A percentile compares a stretch with the other conserved stretches of the same genome.
Conservation (phyloP, 2,113 vertebrate species). For the Trogon surrucura region DNA sequence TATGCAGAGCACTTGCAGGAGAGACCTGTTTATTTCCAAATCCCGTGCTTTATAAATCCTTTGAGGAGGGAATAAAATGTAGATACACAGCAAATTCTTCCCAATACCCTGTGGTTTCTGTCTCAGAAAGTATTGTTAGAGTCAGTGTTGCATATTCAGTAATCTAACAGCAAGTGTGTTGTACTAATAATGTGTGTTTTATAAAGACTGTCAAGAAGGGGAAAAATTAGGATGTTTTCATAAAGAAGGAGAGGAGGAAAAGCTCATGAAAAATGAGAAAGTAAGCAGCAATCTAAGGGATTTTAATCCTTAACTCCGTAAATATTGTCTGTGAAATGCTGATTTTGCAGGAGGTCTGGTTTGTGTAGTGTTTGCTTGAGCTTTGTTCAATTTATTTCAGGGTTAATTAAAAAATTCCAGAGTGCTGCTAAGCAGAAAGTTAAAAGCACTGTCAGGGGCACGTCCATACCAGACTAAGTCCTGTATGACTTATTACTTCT, state of each 20-base stretch:
- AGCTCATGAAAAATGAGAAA: background rate
- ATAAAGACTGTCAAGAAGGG: background rate
- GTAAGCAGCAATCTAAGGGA: background rate
- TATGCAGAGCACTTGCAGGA: conserved; percentile 23
- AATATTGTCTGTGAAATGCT: background rate
- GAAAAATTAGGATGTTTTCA: background rate
- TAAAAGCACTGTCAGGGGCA: background rate
- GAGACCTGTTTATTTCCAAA: conserved; percentile 47
- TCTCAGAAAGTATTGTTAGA: background rate
- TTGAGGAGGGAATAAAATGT: background rate
- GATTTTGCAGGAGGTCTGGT: background rate
- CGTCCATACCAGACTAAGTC: background rate
- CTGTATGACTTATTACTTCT: background rate
- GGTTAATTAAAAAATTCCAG: conserved; percentile 15
- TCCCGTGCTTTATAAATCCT: background rate
- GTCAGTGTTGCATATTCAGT: background rate
- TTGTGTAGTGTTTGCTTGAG: background rate
- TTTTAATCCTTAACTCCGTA: conserved; percentile 17
- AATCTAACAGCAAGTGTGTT: background rate
- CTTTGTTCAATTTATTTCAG: background rate
- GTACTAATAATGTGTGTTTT: background rate
- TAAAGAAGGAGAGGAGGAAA: background rate
- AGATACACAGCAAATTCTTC: background rate
- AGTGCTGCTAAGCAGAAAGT: conserved; percentile 29
- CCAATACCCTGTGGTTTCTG: background rate